Evolutionary conservation across 2,113 vertebrate genomes (phyloP).

Genomic region (Patagioenas fasciata): DNA sequence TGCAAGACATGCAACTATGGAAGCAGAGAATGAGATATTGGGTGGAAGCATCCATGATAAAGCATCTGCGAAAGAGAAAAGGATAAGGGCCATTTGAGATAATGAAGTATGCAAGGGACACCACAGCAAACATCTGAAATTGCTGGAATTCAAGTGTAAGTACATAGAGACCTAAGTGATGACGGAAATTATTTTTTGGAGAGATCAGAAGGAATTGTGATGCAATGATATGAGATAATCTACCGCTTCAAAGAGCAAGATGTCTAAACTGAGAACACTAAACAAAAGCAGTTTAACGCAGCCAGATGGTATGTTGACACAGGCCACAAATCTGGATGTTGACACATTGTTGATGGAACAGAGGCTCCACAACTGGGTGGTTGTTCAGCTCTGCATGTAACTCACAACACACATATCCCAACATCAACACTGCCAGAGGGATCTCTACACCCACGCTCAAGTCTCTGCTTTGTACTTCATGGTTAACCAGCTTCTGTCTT

Average conservation of each 20-base stretch:
- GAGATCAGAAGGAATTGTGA: conserved; percentile 1
- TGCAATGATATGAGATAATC: neutral
- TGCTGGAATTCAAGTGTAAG: neutral
- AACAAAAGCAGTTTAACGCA: neutral
- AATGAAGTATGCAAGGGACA: neutral
- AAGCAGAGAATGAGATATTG: neutral
- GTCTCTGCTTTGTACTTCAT: neutral
- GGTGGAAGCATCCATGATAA: neutral
- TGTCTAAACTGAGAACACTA: neutral
- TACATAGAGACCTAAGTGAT: neutral
- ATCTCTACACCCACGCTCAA: neutral
- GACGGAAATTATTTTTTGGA: neutral
- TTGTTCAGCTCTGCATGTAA: neutral
- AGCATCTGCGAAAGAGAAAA: neutral
- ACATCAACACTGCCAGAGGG: neutral
- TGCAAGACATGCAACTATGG: neutral
- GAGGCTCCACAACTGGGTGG: neutral
- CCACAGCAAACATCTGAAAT: neutral
- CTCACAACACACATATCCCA: neutral
- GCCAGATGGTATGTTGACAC: neutral
- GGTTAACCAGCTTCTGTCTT: neutral
- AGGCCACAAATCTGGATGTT: neutral
- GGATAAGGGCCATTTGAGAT: neutral
- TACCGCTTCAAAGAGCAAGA: conserved; percentile 2
- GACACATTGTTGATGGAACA: neutral